These are phyloP conservation scores for Scaptomyza graminum DNA, from an alignment of 1,140 invertebrate species.

Conservation along the genomic window DNA sequence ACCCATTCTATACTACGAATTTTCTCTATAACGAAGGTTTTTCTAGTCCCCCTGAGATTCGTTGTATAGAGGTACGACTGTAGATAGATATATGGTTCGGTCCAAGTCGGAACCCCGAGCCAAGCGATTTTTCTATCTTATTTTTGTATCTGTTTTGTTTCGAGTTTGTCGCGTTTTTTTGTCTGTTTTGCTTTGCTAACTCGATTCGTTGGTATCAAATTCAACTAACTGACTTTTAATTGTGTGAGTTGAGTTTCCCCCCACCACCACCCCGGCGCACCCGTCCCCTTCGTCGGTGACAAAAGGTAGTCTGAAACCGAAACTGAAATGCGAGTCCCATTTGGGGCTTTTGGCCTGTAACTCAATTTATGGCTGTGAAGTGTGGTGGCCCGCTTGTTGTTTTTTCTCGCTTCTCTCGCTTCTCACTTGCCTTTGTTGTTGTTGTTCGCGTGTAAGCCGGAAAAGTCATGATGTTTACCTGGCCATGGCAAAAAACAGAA, in stretches of 20 bases:
- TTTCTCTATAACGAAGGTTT: no score
- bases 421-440: constrained; percentile 3
- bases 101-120: neutral
- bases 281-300: no score
- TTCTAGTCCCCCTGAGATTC: no score
- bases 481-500: constrained; percentile 14
- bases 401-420: neutral
- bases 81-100: neutral
- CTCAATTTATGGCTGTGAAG: constrained; percentile 59
- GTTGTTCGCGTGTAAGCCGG: constrained; percentile 40
- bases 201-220: constrained; percentile 53
- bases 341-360: constrained; percentile 50
- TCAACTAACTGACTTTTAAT: constrained; percentile 71
- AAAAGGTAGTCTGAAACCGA: constrained; percentile 39
- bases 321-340: constrained; percentile 51
- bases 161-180: constrained; percentile 23
- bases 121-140: constrained; percentile 3
- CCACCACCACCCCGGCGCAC: no score
- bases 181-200: constrained; percentile 41
- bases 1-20: no score
- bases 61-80: no score
- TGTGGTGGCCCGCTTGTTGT: constrained; percentile 21
- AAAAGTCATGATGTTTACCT: constrained; percentile 50
- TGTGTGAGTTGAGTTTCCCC: no score
- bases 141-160: constrained; percentile 11